Evolutionary conservation across 2,888 invertebrate species (phyloP).

Genomic region (Heliconius ismenius): DNA sequence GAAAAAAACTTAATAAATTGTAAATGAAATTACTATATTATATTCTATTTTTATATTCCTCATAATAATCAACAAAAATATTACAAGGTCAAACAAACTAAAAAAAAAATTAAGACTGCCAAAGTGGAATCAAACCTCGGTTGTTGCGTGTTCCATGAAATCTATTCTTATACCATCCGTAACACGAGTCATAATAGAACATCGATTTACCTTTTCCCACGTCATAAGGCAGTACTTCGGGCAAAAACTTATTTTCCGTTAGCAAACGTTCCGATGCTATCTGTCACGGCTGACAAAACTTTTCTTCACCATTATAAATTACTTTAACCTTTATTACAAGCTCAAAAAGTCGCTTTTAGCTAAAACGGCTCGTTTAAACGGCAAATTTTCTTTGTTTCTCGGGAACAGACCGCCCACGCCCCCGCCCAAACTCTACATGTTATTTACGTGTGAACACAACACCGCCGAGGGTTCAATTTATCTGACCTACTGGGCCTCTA

Average conservation of each 20-base stretch:
- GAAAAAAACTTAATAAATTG: not conserved
- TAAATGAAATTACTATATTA: not conserved
- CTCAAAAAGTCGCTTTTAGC: conserved; percentile 49
- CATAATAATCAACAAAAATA: not conserved
- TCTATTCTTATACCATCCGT: conserved; percentile 63
- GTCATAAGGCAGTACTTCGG: conserved; percentile 58
- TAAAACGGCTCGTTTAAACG: not conserved
- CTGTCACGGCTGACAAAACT: conserved; percentile 52
- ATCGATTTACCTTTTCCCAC: conserved; percentile 49
- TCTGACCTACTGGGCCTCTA: conserved; percentile 81
- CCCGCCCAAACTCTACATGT: conserved; percentile 75
- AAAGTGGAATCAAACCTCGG: conserved; percentile 74
- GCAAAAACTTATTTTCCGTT: conserved; percentile 55
- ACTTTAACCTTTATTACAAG: conserved; percentile 46
- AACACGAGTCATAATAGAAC: conserved; percentile 43
- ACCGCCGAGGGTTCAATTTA: conserved; percentile 80
- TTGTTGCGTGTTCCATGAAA: conserved; percentile 74
- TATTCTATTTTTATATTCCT: not conserved
- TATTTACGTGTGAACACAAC: conserved; percentile 82
- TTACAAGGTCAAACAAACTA: conserved; percentile 33
- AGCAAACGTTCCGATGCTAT: conserved; percentile 63
- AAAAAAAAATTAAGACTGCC: conserved; percentile 69
- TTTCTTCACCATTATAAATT: conserved; percentile 40
- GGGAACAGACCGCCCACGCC: conserved; percentile 59
- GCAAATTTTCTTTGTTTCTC: conserved; percentile 31